Conservation (phyloP, 2,113 vertebrate genomes). For the Eulemur macaco region DNA sequence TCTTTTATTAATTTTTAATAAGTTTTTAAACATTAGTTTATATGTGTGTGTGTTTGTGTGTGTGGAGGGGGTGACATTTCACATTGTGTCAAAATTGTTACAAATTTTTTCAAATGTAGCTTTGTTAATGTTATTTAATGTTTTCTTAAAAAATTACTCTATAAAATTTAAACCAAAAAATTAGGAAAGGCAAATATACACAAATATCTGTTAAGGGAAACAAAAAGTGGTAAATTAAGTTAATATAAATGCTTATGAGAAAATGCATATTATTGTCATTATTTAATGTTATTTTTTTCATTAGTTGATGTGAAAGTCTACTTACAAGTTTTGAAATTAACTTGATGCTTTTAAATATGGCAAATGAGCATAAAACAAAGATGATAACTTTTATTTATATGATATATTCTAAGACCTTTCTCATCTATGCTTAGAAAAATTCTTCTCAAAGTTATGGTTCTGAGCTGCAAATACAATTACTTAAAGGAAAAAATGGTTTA, state of each 20-base stretch:
- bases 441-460: background rate
- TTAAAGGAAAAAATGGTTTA: background rate
- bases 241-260: background rate
- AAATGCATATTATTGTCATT: background rate
- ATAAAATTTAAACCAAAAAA: background rate
- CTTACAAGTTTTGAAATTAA: conserved; percentile 4
- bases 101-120: background rate
- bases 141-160: background rate
- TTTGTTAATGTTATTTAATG: conserved; percentile 1
- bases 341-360: background rate
- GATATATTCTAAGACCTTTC: background rate
- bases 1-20: background rate
- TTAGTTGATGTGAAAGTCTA: background rate
- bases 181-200: background rate
- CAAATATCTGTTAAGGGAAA: background rate
- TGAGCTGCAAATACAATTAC: background rate
- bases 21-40: background rate
- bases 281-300: background rate
- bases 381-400: background rate
- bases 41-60: background rate
- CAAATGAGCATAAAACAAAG: background rate
- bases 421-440: background rate
- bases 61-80: background rate
- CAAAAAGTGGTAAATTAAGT: background rate
- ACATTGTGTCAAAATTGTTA: background rate